These are phyloP conservation scores for Ptyas mucosa DNA, from an alignment of 2,113 vertebrate genomes.

Conservation along the genomic window DNA sequence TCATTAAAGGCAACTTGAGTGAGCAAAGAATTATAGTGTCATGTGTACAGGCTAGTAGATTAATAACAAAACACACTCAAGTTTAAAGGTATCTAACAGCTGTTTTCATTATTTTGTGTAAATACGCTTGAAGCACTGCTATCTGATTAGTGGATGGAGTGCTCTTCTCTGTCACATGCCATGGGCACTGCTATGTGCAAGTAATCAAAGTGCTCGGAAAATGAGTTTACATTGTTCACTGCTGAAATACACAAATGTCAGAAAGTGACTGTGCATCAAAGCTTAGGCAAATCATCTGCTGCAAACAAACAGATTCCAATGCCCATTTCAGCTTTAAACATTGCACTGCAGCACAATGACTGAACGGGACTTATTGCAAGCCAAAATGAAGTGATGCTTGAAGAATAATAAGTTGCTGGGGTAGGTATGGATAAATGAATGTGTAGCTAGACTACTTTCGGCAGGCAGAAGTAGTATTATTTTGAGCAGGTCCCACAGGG, in stretches of 20 bases:
- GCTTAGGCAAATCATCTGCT: constrained; percentile 75
- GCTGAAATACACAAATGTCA: constrained; percentile 80
- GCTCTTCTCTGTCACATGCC: constrained; percentile 79
- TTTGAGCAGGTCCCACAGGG: neutral
- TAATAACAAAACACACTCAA: constrained; percentile 82
- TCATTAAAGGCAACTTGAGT: constrained; percentile 84
- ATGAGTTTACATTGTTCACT: constrained; percentile 79
- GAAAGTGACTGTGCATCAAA: constrained; percentile 78
- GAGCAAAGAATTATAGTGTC: constrained; percentile 81
- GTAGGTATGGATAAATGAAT: constrained; percentile 21
- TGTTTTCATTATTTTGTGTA: constrained; percentile 87
- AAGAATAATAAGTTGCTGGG: constrained; percentile 55
- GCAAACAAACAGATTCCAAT: constrained; percentile 74
- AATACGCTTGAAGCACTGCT: constrained; percentile 81
- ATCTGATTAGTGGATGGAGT: constrained; percentile 84
- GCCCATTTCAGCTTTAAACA: constrained; percentile 65
- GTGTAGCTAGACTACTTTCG: constrained; percentile 27
- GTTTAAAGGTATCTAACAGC: constrained; percentile 89
- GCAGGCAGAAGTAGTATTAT: neutral
- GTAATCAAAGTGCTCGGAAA: constrained; percentile 77
- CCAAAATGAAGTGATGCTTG: constrained; percentile 58
- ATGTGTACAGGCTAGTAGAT: constrained; percentile 79
- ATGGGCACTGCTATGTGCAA: constrained; percentile 72
- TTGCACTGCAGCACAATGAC: constrained; percentile 54
- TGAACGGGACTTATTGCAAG: constrained; percentile 62